phyloP scores from a whole-genome alignment of 1,140 invertebrate species.

The Neodiprion lecontei region DNA sequence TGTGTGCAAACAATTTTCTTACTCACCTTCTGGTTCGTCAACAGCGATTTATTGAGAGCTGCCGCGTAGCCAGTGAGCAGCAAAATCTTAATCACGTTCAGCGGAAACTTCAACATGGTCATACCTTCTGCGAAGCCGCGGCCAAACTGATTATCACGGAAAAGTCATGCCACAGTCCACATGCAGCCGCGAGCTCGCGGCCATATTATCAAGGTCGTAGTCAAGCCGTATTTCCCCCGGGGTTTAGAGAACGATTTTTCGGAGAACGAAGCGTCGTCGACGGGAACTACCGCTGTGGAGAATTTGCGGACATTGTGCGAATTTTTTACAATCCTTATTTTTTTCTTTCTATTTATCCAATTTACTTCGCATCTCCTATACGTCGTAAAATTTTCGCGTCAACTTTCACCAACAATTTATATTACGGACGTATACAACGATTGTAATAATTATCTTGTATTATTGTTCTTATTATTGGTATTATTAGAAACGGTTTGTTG shows the following conservation, averaged over 20 bases:
- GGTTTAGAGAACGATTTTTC: neutral
- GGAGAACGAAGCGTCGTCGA: too few relatives aligned
- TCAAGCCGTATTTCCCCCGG: neutral
- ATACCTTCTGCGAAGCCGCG: neutral
- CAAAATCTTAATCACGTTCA: neutral
- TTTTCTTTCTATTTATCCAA: too few relatives aligned
- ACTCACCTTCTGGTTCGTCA: neutral
- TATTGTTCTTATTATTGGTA: too few relatives aligned
- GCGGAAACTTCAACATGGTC: neutral
- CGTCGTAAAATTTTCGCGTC: too few relatives aligned
- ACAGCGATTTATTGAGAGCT: neutral
- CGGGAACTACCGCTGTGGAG: too few relatives aligned
- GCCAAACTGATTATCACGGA: neutral
- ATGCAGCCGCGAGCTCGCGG: neutral
- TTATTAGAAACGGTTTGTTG: conserved; percentile 17
- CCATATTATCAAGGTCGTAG: conserved; percentile 1
- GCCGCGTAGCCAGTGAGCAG: neutral
- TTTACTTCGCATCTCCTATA: too few relatives aligned
- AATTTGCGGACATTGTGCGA: too few relatives aligned
- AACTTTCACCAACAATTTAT: too few relatives aligned
- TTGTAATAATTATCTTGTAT: too few relatives aligned
- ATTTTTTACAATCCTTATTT: too few relatives aligned
- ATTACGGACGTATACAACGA: too few relatives aligned
- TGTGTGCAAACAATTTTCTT: too few relatives aligned
- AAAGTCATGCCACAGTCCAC: neutral